Evolutionary conservation across 2,888 invertebrate species (phyloP), one percentile per base, ranked within the genome.

Genomic region (Diarsia mendica): DNA sequence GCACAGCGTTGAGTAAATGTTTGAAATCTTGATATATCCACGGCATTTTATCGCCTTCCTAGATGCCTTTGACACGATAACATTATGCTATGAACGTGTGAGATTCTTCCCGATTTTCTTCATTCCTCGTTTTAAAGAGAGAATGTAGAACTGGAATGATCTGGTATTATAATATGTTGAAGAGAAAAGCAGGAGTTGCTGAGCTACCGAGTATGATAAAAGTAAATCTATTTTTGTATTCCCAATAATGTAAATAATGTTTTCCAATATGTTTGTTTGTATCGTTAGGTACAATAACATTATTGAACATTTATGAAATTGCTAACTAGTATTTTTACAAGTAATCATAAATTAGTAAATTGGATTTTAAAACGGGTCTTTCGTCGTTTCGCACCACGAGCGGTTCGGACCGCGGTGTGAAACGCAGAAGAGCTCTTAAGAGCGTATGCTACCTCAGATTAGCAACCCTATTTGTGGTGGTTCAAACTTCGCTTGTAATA

Each of bases 61-160:
- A 23, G 53, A 49, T 33, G 48, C 23, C 53, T 73, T 63, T 73
- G 15, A 74, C 49, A 51, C 20, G 55, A 46, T 20, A 64, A 76
- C 67, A 51, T 63, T 55, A 67, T 67, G 49, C 18, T 67, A 18
- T 55, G 55, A 76, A 58, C 67, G 77, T 67, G 63, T 67, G 44
- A 64, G 33, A 58, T 82, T 76, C 39, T 77, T 82, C 55, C 28
- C 46, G n/a, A 67, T 82, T 76, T 76, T 76, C 55, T 76, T 76
- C 55, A 18, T 76, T 63, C 23, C 11, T 33, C 44, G 20, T 51
- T 51, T 23, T 49, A n/a, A 58, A 67, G 48, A 28, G 39, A 20
- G 79, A 46, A 39, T 60, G 9, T 60, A 6, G 15, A 44, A 53
- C 51, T 44, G n/a, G 2, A 11, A 61, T 70, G 2, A 44, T 15